Conservation (phyloP, 2,113 vertebrate genomes). For the Lontra canadensis region DNA sequence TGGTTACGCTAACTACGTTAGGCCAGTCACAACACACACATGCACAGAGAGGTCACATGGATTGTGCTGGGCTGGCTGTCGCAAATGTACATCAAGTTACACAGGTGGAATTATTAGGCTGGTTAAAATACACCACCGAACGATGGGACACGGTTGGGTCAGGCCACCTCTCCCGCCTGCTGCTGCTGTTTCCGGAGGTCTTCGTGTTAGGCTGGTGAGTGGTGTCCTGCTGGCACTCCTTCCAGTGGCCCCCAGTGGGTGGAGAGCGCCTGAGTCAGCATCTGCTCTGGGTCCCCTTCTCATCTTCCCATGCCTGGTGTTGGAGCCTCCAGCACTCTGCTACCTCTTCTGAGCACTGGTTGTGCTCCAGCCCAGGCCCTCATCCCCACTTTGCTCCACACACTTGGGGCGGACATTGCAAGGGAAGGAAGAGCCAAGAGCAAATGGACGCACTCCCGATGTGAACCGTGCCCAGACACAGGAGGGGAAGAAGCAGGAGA, state of each 20-base stretch:
- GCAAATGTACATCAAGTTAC: constrained; percentile 78
- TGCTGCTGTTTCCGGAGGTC: not conserved
- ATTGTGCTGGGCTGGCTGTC: constrained; percentile 79
- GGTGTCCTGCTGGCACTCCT: not conserved
- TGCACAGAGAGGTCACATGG: constrained; percentile 80
- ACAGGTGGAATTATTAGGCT: constrained; percentile 75
- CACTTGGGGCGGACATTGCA: not conserved
- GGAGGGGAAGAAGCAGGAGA: not conserved
- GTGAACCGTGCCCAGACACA: not conserved
- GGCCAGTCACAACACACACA: constrained; percentile 78
- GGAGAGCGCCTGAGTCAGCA: not conserved
- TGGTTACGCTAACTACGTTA: constrained; percentile 79
- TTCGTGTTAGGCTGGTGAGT: constrained; percentile 16
- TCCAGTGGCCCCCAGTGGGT: not conserved
- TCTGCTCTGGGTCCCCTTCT: constrained; percentile 9
- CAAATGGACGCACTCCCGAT: not conserved
- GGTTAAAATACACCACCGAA: constrained; percentile 72
- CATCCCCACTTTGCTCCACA: not conserved
- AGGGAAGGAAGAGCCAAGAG: not conserved
- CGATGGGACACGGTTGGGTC: constrained; percentile 60
- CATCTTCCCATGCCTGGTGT: not conserved
- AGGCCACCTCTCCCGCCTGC: not conserved
- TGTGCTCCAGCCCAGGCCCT: not conserved
- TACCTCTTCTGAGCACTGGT: not conserved
- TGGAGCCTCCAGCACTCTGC: not conserved